Evolutionary conservation across 2,113 vertebrate genomes (phyloP), one percentile per base, ranked within the genome.

Genomic region (Rhinoderma darwinii): DNA sequence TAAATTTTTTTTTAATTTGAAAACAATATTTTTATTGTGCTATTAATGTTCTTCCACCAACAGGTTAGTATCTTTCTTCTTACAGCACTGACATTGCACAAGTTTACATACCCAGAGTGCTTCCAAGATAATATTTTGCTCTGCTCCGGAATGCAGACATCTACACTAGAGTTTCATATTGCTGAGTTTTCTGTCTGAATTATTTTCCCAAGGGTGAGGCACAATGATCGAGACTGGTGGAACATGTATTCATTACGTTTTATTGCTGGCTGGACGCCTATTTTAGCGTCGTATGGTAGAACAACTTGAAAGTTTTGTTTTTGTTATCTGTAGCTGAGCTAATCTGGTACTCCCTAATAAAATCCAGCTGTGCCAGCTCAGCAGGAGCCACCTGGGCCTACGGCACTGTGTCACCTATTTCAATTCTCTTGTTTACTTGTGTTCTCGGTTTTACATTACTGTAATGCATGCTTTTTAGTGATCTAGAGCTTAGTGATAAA

Each of bases 141-240:
- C 47, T 54, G 15, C 44, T 75, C 5, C 44, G 32, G 78, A 61
- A 43, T 27, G 77, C 50, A 61, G 56, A 39, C 54, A 15, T 25
- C 37, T 41, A 17, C 39, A 68, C 39, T 47, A 14, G 0, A 44
- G 41, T 22, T 50, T 70, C 10, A 63, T 41, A n/a, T 39, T 11
- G 25, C 35, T 0, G 35, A 41, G 5, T n/a, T 25, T 37, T 37
- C 30, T 51, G n/a, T 9, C 14, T 22, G 25, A 27, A 59, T 54
- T 43, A 54, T 66, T 85, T 37, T 66, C 50, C 76, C 17, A 56
- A 17, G 85, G 85, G 85, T 44, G 68, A 87, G 78, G 63, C 68
- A 44, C 5, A 70, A 56, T 25, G 22, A 41, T 59, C 30, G 37
- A 80, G 18, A 35, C 61, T 70, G 44, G 77, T 59, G 61, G 84